Percentiles rank a stretch among this genome's conserved stretches.
These are phyloP conservation scores for Drymodes brunneopygia DNA, from an alignment of 2,113 vertebrate genomes.

Conservation along the genomic window DNA sequence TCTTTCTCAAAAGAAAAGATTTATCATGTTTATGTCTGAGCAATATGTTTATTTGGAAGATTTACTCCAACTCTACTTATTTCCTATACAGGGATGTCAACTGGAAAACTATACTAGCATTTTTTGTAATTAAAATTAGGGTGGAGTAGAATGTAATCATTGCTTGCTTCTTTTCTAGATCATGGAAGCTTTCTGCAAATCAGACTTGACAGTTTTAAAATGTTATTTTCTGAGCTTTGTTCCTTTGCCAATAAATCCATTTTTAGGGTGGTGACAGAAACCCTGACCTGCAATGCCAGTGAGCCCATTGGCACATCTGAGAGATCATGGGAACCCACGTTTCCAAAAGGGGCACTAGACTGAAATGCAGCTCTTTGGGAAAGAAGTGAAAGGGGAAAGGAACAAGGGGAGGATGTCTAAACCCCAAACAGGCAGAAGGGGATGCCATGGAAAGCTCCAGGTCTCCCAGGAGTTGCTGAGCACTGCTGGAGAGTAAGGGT, in stretches of 20 bases:
- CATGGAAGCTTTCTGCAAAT: conserved; percentile 31
- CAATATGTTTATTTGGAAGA: conserved; percentile 45
- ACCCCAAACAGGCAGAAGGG: not conserved
- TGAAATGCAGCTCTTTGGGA: not conserved
- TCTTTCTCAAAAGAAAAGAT: conserved; percentile 50
- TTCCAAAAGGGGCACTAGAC: not conserved
- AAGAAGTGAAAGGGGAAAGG: not conserved
- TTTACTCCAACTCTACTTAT: conserved; percentile 13
- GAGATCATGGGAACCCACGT: not conserved
- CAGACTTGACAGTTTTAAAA: conserved; percentile 43
- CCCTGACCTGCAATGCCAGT: not conserved
- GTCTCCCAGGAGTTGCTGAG: not conserved
- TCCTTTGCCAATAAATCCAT: not conserved
- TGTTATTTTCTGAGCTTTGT: not conserved
- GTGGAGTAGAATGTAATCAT: conserved; percentile 20
- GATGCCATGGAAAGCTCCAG: not conserved
- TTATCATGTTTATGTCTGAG: conserved; percentile 49
- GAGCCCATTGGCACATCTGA: not conserved
- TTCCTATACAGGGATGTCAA: conserved; percentile 34
- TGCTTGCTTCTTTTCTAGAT: conserved; percentile 33
- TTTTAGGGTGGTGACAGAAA: not conserved
- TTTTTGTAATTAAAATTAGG: conserved; percentile 57
- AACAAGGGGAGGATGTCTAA: not conserved
- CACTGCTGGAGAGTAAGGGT: not conserved
- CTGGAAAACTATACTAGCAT: conserved; percentile 19